phyloP scores from a whole-genome alignment of 1,140 invertebrate species.

The Riptortus pedestris region DNA sequence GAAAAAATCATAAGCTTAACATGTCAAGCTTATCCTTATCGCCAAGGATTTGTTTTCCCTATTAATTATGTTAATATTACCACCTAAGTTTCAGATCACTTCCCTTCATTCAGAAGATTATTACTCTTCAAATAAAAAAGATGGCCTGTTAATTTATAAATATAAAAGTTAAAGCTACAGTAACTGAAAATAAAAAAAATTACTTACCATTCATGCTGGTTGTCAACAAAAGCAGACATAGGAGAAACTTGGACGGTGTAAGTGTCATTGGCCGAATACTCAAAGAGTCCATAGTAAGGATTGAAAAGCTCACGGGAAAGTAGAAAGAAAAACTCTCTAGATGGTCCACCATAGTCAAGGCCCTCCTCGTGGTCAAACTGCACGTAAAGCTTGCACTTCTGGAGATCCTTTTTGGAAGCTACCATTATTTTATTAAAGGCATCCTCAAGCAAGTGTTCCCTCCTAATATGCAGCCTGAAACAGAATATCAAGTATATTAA shows the following conservation, averaged over 20 bases:
- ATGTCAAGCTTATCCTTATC: no score
- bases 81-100: no score
- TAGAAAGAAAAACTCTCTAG: constrained; percentile 93
- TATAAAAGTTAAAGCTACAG: no score
- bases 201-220: constrained; percentile 85
- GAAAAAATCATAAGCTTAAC: no score
- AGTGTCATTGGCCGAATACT: constrained; percentile 94
- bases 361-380: constrained; percentile 94
- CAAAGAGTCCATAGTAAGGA: constrained; percentile 95
- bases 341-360: constrained; percentile 93
- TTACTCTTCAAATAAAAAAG: no score
- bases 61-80: no score
- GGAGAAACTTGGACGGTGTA: constrained; percentile 97
- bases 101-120: no score
- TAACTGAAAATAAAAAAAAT: no score
- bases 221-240: constrained; percentile 95
- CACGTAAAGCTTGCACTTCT: constrained; percentile 89
- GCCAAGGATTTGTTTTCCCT: no score
- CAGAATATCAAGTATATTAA: constrained; percentile 18
- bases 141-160: no score
- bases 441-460: constrained; percentile 89
- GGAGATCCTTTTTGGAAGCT: constrained; percentile 86
- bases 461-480: constrained; percentile 81
- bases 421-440: constrained; percentile 95
- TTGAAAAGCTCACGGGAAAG: constrained; percentile 93